A percentile compares a stretch with the other conserved stretches of the same genome.
These are phyloP conservation scores for Asarcornis scutulata DNA, from an alignment of 2,113 vertebrate genomes.

Conservation along the genomic window DNA sequence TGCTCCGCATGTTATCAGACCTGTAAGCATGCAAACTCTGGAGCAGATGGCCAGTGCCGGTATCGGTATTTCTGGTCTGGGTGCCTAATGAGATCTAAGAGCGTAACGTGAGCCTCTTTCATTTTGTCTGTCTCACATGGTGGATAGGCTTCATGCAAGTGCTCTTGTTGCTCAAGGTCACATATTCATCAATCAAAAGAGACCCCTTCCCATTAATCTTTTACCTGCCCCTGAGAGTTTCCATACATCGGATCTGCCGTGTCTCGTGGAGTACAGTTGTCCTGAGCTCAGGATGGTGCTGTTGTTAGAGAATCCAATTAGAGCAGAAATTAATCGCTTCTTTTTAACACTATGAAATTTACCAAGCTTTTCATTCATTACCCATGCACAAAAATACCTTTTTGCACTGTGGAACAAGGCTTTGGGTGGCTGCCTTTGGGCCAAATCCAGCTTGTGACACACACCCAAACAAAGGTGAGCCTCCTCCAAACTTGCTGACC, in stretches of 20 bases:
- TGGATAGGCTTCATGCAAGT: constrained; percentile 43
- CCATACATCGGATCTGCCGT: not conserved
- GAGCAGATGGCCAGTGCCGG: constrained; percentile 59
- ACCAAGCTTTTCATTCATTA: not conserved
- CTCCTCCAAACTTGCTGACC: not conserved
- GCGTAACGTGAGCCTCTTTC: constrained; percentile 54
- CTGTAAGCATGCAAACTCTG: constrained; percentile 57
- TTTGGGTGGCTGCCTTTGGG: not conserved
- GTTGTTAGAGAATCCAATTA: not conserved
- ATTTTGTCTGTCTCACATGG: constrained; percentile 52
- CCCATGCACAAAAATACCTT: not conserved
- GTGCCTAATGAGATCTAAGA: constrained; percentile 65
- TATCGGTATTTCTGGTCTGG: constrained; percentile 49
- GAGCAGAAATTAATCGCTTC: not conserved
- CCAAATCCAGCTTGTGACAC: not conserved
- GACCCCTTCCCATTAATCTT: constrained; percentile 42
- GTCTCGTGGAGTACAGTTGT: not conserved
- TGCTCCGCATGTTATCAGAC: constrained; percentile 53
- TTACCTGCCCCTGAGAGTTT: constrained; percentile 20
- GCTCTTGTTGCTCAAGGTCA: constrained; percentile 57
- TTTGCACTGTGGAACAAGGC: not conserved
- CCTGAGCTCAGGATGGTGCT: not conserved
- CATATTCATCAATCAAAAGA: constrained; percentile 58
- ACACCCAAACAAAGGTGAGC: not conserved
- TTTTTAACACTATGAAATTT: not conserved